phyloP scores from a whole-genome alignment of 2,113 vertebrate species.

The Antechinus flavipes region DNA sequence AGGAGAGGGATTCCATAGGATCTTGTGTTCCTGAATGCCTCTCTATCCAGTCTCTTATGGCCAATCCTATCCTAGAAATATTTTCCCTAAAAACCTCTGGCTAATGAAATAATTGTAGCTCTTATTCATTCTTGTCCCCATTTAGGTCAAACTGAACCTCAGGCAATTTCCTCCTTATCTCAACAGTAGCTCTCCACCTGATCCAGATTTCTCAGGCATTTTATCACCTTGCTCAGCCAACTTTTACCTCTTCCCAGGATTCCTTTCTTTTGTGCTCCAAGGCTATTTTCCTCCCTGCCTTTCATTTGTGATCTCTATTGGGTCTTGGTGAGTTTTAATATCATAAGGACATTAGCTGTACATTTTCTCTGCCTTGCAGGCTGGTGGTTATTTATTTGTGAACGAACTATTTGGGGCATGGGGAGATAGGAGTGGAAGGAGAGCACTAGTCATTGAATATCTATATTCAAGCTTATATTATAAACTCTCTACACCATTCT shows the following conservation, averaged over 20 bases:
- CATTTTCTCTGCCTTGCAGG: background rate
- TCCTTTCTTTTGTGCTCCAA: background rate
- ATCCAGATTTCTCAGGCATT: background rate
- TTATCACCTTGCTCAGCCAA: background rate
- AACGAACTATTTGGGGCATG: background rate
- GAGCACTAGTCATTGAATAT: background rate
- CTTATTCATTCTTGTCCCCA: background rate
- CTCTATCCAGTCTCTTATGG: background rate
- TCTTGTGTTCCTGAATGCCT: background rate
- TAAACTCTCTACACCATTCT: background rate
- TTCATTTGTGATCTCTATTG: background rate
- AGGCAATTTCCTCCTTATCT: background rate
- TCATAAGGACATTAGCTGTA: background rate
- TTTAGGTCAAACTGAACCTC: background rate
- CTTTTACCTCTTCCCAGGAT: background rate
- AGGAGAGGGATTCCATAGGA: background rate
- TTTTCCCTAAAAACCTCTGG: background rate
- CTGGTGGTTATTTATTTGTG: background rate
- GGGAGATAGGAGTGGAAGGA: background rate
- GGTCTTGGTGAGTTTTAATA: background rate
- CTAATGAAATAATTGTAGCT: background rate
- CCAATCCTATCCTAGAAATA: background rate
- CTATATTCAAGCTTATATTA: background rate
- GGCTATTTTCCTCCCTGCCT: background rate
- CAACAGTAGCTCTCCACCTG: background rate